Evolutionary conservation across 2,888 invertebrate species (phyloP), one percentile per base, ranked within the genome.

Genomic region (Amphipyra tragopoginis): DNA sequence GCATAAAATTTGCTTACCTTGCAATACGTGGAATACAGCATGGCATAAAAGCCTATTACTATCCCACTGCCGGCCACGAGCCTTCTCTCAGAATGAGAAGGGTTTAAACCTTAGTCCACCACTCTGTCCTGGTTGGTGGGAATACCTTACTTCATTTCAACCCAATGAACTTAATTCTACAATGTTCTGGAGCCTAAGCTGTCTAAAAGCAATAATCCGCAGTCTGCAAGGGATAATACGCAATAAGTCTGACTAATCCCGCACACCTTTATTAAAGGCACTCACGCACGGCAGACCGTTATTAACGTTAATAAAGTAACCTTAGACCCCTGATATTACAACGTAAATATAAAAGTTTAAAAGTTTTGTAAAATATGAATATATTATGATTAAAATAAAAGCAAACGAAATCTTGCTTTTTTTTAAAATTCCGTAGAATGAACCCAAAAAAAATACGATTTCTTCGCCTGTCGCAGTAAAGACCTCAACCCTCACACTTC

Each of bases 161-260:
- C 7, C 45, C 11, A 2, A n/a, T 7, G 5, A 50, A 45, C 21
- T 26, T 50, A 39, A 39, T 7, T 29, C 29, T 36, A 51, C n/a
- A 43, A 48, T 48, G 21, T 47, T 43, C 45, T 44, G 15, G 15
- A 45, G 48, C 10, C 38, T 47, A 48, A 42, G 21, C 21, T 21
- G 21, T 21, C 51, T 57, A 51, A 39, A 58, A 56, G 67, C 49
- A 67, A 71, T 75, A 75, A 75, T 67, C 70, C 56, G 15, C 55
- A 55, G 38, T 34, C 58, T 44, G 50, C 62, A 59, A 39, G 39
- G 68, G 76, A 75, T 82, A 79, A 83, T 68, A 50, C 38, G 75
- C 73, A 75, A 80, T 83, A 81, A 82, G 74, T 79, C 77, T 69
- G 29, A 55, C 57, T 81, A 77, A 84, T 77, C 80, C 79, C 49